phyloP scores from a whole-genome alignment of 92 coral and sea anemone genomes.

The Porites divaricata region DNA sequence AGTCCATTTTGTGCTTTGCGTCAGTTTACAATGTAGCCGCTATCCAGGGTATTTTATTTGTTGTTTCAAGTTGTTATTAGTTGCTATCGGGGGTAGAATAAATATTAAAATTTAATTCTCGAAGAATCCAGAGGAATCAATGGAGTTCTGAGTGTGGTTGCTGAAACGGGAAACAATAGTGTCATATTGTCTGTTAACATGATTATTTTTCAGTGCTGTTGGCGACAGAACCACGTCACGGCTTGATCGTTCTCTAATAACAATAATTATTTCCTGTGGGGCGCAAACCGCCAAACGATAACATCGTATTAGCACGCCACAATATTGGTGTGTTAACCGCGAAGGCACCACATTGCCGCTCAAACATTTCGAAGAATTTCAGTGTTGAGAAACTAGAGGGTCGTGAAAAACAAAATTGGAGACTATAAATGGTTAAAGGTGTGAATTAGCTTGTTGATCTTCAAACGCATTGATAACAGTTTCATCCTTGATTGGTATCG shows the following conservation, averaged over 20 bases:
- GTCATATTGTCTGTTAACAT: slow-evolving; percentile 11
- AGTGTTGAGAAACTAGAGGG: background rate
- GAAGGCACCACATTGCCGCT: slow-evolving; percentile 1
- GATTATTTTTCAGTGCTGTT: slow-evolving; percentile 2
- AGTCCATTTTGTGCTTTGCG: too few relatives aligned
- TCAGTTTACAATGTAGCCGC: too few relatives aligned
- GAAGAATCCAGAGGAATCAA: background rate
- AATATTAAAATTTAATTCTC: too few relatives aligned
- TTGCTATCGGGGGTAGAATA: too few relatives aligned
- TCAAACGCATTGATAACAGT: background rate
- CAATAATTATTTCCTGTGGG: slow-evolving; percentile 38
- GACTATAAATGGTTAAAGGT: background rate
- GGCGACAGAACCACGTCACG: slow-evolving; percentile 28
- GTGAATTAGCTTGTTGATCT: background rate
- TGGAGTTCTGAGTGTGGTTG: background rate
- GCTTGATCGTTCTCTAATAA: slow-evolving; percentile 41
- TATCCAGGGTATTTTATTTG: too few relatives aligned
- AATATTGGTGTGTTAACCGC: slow-evolving; percentile 6
- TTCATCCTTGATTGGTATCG: background rate
- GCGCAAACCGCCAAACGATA: slow-evolving; percentile 34
- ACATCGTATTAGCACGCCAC: slow-evolving; percentile 16
- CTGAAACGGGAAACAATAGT: background rate
- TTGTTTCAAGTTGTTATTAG: too few relatives aligned
- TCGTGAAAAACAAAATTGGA: background rate
- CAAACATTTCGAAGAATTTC: slow-evolving; percentile 10